These are phyloP conservation scores for Drosophila gunungcola DNA, from an alignment of 1,140 invertebrate genomes.

Conservation along the genomic window DNA sequence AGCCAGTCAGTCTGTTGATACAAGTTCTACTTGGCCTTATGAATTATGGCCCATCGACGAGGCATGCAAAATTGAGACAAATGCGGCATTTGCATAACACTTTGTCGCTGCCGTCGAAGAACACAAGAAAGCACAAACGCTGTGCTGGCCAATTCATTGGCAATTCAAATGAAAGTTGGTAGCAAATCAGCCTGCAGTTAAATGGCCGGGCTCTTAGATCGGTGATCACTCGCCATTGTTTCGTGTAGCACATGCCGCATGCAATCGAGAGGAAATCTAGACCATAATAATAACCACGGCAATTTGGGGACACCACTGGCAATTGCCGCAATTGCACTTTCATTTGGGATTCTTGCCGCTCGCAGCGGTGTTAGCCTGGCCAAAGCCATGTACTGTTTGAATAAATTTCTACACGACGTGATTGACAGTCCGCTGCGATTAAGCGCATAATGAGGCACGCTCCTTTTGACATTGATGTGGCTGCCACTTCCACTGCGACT, in stretches of 20 bases:
- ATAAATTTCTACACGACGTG: slow-evolving; percentile 47
- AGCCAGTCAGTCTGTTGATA: slow-evolving; percentile 47
- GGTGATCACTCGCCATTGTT: slow-evolving; percentile 36
- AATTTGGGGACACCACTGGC: slow-evolving; percentile 36
- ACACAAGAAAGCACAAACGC: slow-evolving; percentile 45
- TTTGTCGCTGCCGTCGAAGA: slow-evolving; percentile 16
- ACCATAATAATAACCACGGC: slow-evolving; percentile 41
- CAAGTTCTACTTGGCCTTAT: slow-evolving; percentile 22
- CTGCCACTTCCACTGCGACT: neutral
- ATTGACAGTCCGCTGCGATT: slow-evolving; percentile 51
- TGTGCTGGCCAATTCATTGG: slow-evolving; percentile 60
- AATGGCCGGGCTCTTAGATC: slow-evolving; percentile 15
- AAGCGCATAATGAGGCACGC: slow-evolving; percentile 32
- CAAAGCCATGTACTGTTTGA: slow-evolving; percentile 23
- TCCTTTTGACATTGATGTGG: slow-evolving; percentile 48
- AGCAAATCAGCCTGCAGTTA: slow-evolving; percentile 11
- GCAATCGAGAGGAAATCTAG: slow-evolving; percentile 47
- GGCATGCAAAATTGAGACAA: slow-evolving; percentile 23
- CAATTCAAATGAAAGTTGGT: slow-evolving; percentile 74
- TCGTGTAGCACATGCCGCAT: slow-evolving; percentile 27
- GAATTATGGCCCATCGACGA: slow-evolving; percentile 20
- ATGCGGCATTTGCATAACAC: slow-evolving; percentile 49
- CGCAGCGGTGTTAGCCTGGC: neutral
- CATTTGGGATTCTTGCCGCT: slow-evolving; percentile 41
- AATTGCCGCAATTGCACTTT: slow-evolving; percentile 45